phyloP scores from a whole-genome alignment of 1,140 invertebrate genomes.

The Gryon sp. region DNA sequence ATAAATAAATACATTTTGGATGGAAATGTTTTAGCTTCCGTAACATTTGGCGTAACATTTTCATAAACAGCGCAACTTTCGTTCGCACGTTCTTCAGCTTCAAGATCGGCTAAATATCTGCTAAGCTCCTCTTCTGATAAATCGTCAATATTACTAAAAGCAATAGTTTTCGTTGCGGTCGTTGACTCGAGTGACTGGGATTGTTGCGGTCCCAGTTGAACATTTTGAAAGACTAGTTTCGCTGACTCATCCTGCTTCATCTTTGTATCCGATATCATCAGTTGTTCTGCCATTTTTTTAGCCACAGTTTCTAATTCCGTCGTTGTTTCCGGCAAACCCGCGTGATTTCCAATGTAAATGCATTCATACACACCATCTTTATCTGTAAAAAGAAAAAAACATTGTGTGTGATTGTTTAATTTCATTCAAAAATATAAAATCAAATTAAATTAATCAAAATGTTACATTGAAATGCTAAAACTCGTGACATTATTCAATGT shows the following conservation, averaged over 20 bases:
- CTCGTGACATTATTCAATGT: no score
- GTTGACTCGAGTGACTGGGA: conserved; percentile 23
- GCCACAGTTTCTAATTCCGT: conserved; percentile 67
- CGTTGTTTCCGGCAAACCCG: conserved; percentile 65
- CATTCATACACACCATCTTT: conserved; percentile 62
- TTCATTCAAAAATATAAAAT: no score
- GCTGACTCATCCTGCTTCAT: conserved; percentile 54
- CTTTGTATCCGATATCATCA: conserved; percentile 32
- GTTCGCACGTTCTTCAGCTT: conserved; percentile 74
- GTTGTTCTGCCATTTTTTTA: conserved; percentile 66
- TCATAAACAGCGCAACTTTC: conserved; percentile 63
- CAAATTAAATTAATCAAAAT: neutral
- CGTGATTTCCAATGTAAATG: conserved; percentile 65
- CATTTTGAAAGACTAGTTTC: conserved; percentile 67
- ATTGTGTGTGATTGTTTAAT: no score
- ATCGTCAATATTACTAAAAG: conserved; percentile 76
- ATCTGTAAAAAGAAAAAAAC: neutral
- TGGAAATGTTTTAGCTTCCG: conserved; percentile 38
- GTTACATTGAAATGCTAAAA: no score
- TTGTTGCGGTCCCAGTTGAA: conserved; percentile 58
- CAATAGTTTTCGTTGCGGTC: conserved; percentile 57
- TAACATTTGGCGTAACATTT: conserved; percentile 53
- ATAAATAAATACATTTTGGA: conserved; percentile 23
- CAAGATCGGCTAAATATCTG: conserved; percentile 81
- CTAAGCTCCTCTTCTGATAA: conserved; percentile 82